These are phyloP conservation scores for Drosophila parvula DNA, from an alignment of 1,140 invertebrate genomes.

Conservation along the genomic window DNA sequence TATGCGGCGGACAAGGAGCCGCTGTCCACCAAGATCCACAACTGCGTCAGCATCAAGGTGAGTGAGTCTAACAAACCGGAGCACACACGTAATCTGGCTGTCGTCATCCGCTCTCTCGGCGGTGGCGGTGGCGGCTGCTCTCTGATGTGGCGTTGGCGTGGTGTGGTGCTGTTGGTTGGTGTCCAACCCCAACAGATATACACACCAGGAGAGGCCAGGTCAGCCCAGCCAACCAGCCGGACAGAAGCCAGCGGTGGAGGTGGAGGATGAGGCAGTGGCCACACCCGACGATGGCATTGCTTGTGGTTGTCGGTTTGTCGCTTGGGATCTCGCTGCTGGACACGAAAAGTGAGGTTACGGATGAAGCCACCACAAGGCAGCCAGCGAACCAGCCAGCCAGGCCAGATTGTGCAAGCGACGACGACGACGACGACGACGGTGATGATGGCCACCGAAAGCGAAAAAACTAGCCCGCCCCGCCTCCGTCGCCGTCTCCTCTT, in stretches of 20 bases:
- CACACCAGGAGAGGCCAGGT: conserved; percentile 32
- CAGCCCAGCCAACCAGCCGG: conserved; percentile 6
- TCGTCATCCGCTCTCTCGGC: conserved; percentile 46
- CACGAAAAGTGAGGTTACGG: conserved; percentile 55
- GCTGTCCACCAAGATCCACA: conserved; percentile 79
- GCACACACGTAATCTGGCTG: conserved; percentile 39
- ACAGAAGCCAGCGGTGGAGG: neutral
- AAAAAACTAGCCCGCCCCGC: conserved; percentile 39
- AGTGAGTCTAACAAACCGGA: conserved; percentile 61
- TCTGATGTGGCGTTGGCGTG: conserved; percentile 20
- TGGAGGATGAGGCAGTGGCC: conserved; percentile 31
- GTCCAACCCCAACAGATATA: conserved; percentile 43
- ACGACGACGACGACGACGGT: conserved; percentile 6
- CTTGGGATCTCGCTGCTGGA: conserved; percentile 28
- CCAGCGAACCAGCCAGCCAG: conserved; percentile 2
- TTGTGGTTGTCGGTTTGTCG: conserved; percentile 22
- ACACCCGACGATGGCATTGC: conserved; percentile 27
- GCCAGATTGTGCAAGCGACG: conserved; percentile 43
- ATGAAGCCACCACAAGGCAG: conserved; percentile 23
- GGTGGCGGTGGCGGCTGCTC: conserved; percentile 7
- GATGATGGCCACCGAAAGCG: conserved; percentile 53
- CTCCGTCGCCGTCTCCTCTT: conserved; percentile 1
- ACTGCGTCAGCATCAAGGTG: conserved; percentile 84
- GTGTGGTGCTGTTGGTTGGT: conserved; percentile 25
- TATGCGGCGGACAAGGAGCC: conserved; percentile 84